phyloP scores from a whole-genome alignment of 35 echinoderm and acorn worm species.

The Chiridota heheva region DNA sequence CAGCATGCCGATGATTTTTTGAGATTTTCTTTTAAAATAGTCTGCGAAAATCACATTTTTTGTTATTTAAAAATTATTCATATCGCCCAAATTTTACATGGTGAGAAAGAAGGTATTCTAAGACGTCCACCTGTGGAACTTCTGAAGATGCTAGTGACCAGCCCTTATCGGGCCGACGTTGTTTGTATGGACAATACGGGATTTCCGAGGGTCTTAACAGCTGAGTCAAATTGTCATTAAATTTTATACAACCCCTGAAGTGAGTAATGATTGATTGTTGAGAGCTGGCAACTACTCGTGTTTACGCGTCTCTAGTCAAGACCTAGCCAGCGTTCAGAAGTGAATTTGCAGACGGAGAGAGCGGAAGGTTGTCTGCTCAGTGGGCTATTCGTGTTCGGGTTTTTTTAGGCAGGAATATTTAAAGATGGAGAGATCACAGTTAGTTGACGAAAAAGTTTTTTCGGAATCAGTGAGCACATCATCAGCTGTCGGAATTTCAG shows the following conservation, averaged over 20 bases:
- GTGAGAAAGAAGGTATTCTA: too few species aligned
- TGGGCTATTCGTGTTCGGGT: conserved; percentile 35
- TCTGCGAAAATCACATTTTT: too few species aligned
- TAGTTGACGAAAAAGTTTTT: conserved; percentile 45
- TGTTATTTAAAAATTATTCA: too few species aligned
- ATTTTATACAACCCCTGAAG: conserved; percentile 64
- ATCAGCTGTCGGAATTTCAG: conserved; percentile 39
- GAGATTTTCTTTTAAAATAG: too few species aligned
- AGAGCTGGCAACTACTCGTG: conserved; percentile 54
- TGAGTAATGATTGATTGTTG: conserved; percentile 64
- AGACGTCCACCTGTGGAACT: too few species aligned
- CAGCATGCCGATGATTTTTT: too few species aligned
- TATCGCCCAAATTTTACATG: too few species aligned
- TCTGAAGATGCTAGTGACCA: too few species aligned
- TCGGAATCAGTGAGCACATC: conserved; percentile 23
- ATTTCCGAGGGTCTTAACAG: conserved; percentile 59
- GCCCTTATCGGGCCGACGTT: too few species aligned
- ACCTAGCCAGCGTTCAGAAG: conserved; percentile 52
- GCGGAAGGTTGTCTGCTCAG: conserved; percentile 52
- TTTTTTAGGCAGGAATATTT: conserved; percentile 35
- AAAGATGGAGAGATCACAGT: conserved; percentile 52
- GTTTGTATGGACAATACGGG: conserved; percentile 62
- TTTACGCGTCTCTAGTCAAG: conserved; percentile 60
- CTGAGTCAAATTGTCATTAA: conserved; percentile 64
- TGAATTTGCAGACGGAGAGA: conserved; percentile 54